Base-by-base conservation (phyloP, 2,797 vertebrate genomes). In the Stomatorhinus walkeri region DNA sequence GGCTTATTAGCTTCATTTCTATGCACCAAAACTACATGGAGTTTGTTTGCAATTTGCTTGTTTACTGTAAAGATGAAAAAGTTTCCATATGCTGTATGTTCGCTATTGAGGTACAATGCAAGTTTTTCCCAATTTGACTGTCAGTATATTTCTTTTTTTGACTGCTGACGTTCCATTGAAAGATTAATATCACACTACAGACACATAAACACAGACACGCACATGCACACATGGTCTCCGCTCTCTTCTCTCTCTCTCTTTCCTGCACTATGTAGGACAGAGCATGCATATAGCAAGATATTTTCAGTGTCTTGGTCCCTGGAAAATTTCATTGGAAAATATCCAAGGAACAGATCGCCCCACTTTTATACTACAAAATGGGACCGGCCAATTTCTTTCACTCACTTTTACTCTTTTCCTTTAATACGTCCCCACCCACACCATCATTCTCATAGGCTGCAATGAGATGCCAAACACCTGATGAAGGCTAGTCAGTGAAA, bases 291-390 rank as follows among this genome's bases (percentile, higher is more conserved):
- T 95, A 94, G 95, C 83, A 61, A 95, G 95, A 95, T 96, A 96
- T 96, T 96, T 96, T 96, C 96, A 96, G 95, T 95, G 94, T 94
- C 95, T 94, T 90, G 81, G 95, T 96, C 96, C 95, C 95, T 93
- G 94, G 96, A 95, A 96, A 96, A 94, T 95, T 96, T 95, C 96
- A 94, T 95, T 96, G 96, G 95, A 96, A 93, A 94, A 93, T 93
- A 92, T 95, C 96, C 96, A 96, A 95, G 94, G 96, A 96, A 96
- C 96, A 96, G 95, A 94, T 96, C 96, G 96, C 95, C 96, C 96
- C 96, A 96, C 94, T 96, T 96, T 94, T 94, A 93, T 91, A 93
- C 93, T 94, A 92, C 88, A 92, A 91, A 96, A 96, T 93, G 96
- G 92, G 96, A 96, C 94, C 95, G 93, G 94, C 94, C 95, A 95